Base-by-base conservation (phyloP, 2,113 vertebrate genomes). In the Daphoenositta chrysoptera region DNA sequence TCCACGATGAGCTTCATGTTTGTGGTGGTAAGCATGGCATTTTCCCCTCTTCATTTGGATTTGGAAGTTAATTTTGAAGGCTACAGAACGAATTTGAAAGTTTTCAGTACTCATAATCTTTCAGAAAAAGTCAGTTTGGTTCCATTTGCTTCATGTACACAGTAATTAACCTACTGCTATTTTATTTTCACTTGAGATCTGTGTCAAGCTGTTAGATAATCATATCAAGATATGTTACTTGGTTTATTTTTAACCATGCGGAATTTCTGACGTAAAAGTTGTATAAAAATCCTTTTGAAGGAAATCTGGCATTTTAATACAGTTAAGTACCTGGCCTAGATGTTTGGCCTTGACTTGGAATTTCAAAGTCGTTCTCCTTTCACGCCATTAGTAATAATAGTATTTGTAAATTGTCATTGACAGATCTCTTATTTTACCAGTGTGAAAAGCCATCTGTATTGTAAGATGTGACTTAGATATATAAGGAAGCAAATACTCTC, bases 1-100 rank as follows among this genome's bases (percentile, higher is more conserved):
- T 99, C 92, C 98, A 94, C 5, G 99, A 99, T 96, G 99, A 99
- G 42, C 98, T 99, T n/a, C 98, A 98, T 11, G 97, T 99, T 61
- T 97, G 98, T 75, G 99, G 99, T 95, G 99, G 99, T 99, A 89
- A 96, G 98, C 97, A 58, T 88, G 65, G 17, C 28, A 5, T 71
- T 93, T 96, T 24, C 53, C 53, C 47, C 86, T 88, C 64, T 93
- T 83, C 33, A 39, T 90, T 35, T 83, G 63, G 45, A 65, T 75
- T 66, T 72, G 57, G 44, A 77, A 89, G 27, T 80, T 42, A 48
- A 69, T 53, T 93, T 31, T 47, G 69, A 57, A 85, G 35, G 27
- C 70, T 56, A 16, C 33, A 17, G 56, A 66, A 77, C 40, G 9
- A 73, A 61, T 28, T 61, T 70, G 5, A 33, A 76, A 16, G 18